Base-by-base conservation (phyloP, 2,888 invertebrate species). In the Leptinotarsa rubiginosa region DNA sequence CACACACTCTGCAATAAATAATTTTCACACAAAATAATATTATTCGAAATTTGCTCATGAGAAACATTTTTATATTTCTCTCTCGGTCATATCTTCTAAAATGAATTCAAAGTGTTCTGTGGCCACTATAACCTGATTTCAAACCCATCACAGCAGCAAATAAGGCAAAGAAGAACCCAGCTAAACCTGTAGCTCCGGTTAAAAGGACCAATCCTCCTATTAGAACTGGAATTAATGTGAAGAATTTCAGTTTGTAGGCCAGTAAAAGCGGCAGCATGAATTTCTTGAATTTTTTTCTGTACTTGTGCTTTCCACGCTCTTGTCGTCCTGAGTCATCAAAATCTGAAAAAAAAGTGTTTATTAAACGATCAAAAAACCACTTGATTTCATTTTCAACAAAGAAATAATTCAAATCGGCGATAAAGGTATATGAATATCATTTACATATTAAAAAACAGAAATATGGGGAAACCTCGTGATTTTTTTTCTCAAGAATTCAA, bases 111-210 rank as follows among this genome's bases (percentile, higher is more conserved):
- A 68, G 25, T 15, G 52, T 72, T 49, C 72, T 72, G 49, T 72
- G 72, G 18, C 69, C 69, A 69, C 79, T 79, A 80, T 81, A 83
- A 75, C 89, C 89, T 76, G 89, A 88, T 85, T 92, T 94, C 77
- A 95, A 88, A 72, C 94, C 94, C 90, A 96, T 93, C 4, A 94
- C 93, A 1, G 95, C 94, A 69, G 95, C 94, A 83, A 96, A 96
- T 16, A 96, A 88, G 1, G 96, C 95, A 85, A 96, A 96, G 90
- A 96, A 96, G 88, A 96, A 96, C 78, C 96, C 96, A 22, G 95
- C 96, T 74, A 96, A 86, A 20, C 95, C 94, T 0, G 95, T 94
- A 0, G 95, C 93, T 75, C 94, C 94, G 4, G 94, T 92, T 67
- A 96, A 86, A 12, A 96, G 88, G 1, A 95, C 88, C 25, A 95